Conservation (phyloP, 2,888 invertebrate species). For the Cyaniris semiargus region DNA sequence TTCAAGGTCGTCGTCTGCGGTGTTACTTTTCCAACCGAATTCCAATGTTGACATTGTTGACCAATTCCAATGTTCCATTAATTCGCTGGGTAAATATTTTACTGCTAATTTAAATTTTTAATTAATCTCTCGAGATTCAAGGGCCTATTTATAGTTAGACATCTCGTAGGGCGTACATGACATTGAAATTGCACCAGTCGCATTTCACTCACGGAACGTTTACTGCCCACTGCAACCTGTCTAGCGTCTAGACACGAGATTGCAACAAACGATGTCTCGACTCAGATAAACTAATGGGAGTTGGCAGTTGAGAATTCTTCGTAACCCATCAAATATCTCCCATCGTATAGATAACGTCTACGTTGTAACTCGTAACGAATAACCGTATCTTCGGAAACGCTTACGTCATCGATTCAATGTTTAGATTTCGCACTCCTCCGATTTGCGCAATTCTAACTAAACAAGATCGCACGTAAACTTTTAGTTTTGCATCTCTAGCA, state of each 20-base stretch:
- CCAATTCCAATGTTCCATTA: too few relatives aligned
- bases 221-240: not conserved
- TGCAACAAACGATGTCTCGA: not conserved
- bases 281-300: conserved; percentile 5
- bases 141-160: not conserved
- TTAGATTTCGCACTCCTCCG: not conserved
- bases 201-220: not conserved
- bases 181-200: not conserved
- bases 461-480: not conserved
- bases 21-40: too few relatives aligned
- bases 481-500: not conserved
- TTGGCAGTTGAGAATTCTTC: conserved; percentile 1
- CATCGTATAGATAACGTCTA: not conserved
- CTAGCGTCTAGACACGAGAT: conserved; percentile 15
- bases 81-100: too few relatives aligned
- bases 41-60: too few relatives aligned
- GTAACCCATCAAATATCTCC: conserved; percentile 10
- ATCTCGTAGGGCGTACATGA: not conserved
- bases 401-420: conserved; percentile 6
- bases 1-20: not conserved
- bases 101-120: not conserved
- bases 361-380: not conserved
- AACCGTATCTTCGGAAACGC: not conserved
- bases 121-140: not conserved
- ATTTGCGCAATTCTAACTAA: not conserved